Conservation (phyloP, 2,797 vertebrate genomes). For the Sternarchorhynchus goeldii region DNA sequence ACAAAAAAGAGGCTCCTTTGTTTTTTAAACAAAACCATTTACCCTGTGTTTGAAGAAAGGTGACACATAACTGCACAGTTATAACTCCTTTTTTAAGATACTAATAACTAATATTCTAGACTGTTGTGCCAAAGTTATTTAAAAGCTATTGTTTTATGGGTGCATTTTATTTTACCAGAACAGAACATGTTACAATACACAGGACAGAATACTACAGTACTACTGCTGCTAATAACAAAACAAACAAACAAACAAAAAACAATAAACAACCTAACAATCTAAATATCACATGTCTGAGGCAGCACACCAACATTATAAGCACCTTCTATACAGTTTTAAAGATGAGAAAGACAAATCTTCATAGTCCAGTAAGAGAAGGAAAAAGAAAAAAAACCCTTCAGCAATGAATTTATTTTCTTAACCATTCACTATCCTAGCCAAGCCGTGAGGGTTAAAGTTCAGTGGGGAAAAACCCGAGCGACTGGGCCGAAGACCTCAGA, state of each 20-base stretch:
- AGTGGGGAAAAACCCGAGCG: background rate
- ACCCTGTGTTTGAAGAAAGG: slow-evolving; percentile 9
- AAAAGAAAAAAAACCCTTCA: no score
- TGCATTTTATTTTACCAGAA: slow-evolving; percentile 15
- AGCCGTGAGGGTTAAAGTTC: no score
- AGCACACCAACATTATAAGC: background rate
- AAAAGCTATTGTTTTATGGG: slow-evolving; percentile 10
- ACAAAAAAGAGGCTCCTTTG: background rate
- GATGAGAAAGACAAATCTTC: no score
- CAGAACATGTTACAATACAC: background rate
- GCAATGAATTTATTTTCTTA: no score
- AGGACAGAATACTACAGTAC: background rate
- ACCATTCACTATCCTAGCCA: no score
- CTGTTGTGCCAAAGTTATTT: background rate
- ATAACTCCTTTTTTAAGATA: slow-evolving; percentile 16
- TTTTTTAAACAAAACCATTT: slow-evolving; percentile 13
- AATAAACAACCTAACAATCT: no score
- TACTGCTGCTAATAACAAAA: no score
- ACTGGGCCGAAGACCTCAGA: background rate
- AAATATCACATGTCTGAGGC: background rate
- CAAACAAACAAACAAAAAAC: no score
- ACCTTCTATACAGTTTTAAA: no score
- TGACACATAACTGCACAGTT: slow-evolving; percentile 5
- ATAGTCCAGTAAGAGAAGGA: no score
- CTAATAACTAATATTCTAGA: background rate